Percentiles rank a stretch among this genome's conserved stretches.
These are phyloP conservation scores for Caenorhabditis sp. DNA, from an alignment of 2,888 invertebrate species.

Conservation along the genomic window DNA sequence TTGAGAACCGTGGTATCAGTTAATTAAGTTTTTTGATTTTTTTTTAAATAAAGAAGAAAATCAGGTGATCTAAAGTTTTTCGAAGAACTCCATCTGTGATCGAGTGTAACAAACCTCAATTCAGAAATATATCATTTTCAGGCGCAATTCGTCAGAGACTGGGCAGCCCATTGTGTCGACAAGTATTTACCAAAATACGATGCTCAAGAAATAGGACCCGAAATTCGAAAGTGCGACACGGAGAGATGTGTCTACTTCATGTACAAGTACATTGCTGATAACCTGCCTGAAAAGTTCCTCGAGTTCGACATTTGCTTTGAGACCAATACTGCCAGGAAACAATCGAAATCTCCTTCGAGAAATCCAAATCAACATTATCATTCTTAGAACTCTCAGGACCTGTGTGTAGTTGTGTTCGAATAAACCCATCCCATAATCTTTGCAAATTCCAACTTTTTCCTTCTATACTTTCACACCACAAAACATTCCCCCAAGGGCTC, in stretches of 20 bases:
- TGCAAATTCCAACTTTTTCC: constrained; percentile 20
- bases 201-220: constrained; percentile 66
- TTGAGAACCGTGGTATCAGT: too few relatives aligned
- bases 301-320: constrained; percentile 71
- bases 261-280: constrained; percentile 70
- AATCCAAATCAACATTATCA: constrained; percentile 41
- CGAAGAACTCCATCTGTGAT: too few relatives aligned
- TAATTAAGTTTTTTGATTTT: too few relatives aligned
- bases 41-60: too few relatives aligned
- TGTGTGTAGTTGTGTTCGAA: neutral
- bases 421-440: neutral
- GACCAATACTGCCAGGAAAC: constrained; percentile 60
- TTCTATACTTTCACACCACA: constrained; percentile 19
- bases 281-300: constrained; percentile 53
- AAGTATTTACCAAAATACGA: constrained; percentile 65
- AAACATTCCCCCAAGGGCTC: constrained; percentile 48
- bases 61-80: too few relatives aligned
- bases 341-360: constrained; percentile 26
- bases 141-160: constrained; percentile 68
- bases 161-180: constrained; percentile 70
- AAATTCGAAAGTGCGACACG: constrained; percentile 68
- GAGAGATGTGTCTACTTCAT: constrained; percentile 69
- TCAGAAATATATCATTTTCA: constrained; percentile 24
- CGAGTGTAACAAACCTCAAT: too few relatives aligned
- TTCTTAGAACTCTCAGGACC: constrained; percentile 10